phyloP scores from a whole-genome alignment of 2,888 invertebrate species.

The Scaeva pyrastri region DNA sequence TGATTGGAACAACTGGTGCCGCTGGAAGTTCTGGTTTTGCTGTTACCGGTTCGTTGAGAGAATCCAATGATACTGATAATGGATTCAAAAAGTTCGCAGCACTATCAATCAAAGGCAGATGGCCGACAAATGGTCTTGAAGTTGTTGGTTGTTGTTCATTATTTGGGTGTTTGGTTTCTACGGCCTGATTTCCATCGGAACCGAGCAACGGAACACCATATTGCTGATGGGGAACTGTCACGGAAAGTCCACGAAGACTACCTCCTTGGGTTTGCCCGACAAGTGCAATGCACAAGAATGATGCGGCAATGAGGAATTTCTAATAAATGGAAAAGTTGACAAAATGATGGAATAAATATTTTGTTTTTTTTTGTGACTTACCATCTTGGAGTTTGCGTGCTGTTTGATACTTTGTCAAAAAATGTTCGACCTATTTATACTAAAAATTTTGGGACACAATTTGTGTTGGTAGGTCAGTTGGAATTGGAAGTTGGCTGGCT shows the following conservation, averaged over 20 bases:
- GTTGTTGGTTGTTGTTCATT: constrained; percentile 16
- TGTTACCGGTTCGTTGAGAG: background rate
- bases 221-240: constrained; percentile 41
- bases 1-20: background rate
- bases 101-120: constrained; percentile 2
- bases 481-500: no score
- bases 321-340: constrained; percentile 4
- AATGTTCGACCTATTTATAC: constrained; percentile 53
- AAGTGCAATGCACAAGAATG: constrained; percentile 65
- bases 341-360: background rate
- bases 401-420: constrained; percentile 44
- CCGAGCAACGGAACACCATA: constrained; percentile 53
- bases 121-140: background rate
- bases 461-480: background rate
- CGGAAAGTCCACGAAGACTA: constrained; percentile 67
- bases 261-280: constrained; percentile 66
- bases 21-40: background rate
- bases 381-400: constrained; percentile 65
- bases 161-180: constrained; percentile 16
- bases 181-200: constrained; percentile 3
- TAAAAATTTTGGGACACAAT: background rate
- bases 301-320: constrained; percentile 72
- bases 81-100: constrained; percentile 11
- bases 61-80: background rate
- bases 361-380: constrained; percentile 20